Conservation (phyloP, 2,888 invertebrate genomes). For the Drosophila paucipuncta region DNA sequence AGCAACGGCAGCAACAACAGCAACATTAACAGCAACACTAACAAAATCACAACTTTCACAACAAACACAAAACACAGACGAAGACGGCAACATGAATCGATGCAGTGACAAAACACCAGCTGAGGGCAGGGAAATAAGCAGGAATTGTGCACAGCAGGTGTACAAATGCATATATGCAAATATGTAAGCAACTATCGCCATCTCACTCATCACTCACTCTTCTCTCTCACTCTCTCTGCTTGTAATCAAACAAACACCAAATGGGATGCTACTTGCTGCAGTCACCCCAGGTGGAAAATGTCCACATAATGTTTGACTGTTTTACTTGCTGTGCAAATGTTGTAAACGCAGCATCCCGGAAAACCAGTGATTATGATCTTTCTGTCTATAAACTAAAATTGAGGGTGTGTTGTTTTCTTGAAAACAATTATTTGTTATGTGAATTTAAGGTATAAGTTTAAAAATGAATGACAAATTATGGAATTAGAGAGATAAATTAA, state of each 20-base stretch:
- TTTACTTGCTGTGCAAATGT: slow-evolving; percentile 11
- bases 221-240: slow-evolving; percentile 10
- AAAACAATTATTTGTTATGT: neutral
- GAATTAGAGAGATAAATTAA: neutral
- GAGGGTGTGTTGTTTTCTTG: neutral
- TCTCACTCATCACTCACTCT: neutral
- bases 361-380: slow-evolving; percentile 62
- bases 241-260: slow-evolving; percentile 68
- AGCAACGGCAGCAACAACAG: slow-evolving; percentile 53
- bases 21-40: slow-evolving; percentile 20
- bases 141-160: slow-evolving; percentile 49
- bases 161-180: slow-evolving; percentile 60
- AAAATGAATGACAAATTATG: neutral
- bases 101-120: slow-evolving; percentile 25
- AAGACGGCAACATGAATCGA: slow-evolving; percentile 69
- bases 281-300: slow-evolving; percentile 33
- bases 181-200: slow-evolving; percentile 34
- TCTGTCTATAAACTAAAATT: slow-evolving; percentile 4
- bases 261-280: slow-evolving; percentile 30
- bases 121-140: slow-evolving; percentile 2
- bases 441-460: neutral
- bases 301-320: slow-evolving; percentile 38
- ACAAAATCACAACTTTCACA: slow-evolving; percentile 77
- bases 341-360: slow-evolving; percentile 52
- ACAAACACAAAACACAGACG: slow-evolving; percentile 40